Percentiles rank a stretch among this genome's conserved stretches.
These are phyloP conservation scores for Hirtodrosophila histrioides DNA, from an alignment of 2,888 invertebrate species.

Conservation along the genomic window DNA sequence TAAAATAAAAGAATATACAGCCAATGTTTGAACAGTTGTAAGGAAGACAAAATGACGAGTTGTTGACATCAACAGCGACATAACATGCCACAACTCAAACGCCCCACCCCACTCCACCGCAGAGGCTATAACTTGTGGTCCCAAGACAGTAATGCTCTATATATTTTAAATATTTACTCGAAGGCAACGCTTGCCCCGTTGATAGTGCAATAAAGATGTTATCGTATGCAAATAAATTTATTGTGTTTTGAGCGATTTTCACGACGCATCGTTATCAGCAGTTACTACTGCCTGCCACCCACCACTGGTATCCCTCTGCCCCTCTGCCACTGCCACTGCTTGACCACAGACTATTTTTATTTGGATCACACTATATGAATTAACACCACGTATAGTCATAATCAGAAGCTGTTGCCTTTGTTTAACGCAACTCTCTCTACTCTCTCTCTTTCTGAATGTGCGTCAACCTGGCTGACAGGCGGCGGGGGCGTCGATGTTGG, in stretches of 20 bases:
- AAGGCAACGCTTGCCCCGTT: not conserved
- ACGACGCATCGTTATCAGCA: slow-evolving; percentile 49
- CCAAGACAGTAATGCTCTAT: slow-evolving; percentile 10
- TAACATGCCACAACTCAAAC: not conserved
- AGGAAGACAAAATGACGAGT: slow-evolving; percentile 52
- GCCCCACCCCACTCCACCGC: no score
- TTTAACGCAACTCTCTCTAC: slow-evolving; percentile 3
- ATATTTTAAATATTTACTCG: slow-evolving; percentile 17
- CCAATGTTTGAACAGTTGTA: slow-evolving; percentile 72
- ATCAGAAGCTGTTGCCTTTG: slow-evolving; percentile 30
- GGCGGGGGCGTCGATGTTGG: slow-evolving; percentile 10
- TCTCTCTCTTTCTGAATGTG: not conserved
- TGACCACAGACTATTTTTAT: slow-evolving; percentile 58
- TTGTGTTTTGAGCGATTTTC: slow-evolving; percentile 39
- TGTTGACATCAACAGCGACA: slow-evolving; percentile 14
- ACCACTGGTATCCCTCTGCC: not conserved
- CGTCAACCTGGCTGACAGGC: not conserved
- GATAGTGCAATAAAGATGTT: slow-evolving; percentile 70
- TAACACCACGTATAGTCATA: slow-evolving; percentile 45
- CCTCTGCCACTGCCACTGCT: not conserved
- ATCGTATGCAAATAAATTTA: slow-evolving; percentile 71
- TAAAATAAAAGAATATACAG: slow-evolving; percentile 16
- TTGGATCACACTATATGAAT: slow-evolving; percentile 61
- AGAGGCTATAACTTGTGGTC: not conserved
- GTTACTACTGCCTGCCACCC: not conserved